These are phyloP conservation scores for Dolichoris vasculosae DNA, from an alignment of 1,140 invertebrate species.

Conservation along the genomic window DNA sequence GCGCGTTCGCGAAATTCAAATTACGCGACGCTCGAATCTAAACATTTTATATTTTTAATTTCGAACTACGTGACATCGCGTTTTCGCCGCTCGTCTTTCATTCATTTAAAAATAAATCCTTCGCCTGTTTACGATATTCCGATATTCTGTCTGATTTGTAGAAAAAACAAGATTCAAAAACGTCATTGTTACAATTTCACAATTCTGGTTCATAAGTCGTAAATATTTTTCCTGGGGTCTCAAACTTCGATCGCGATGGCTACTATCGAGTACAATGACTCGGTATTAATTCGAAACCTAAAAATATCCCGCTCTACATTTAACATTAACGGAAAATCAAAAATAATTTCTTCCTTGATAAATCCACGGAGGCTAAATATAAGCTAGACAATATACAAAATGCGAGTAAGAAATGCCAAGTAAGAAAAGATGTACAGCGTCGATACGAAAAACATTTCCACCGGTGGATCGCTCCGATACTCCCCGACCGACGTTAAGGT, in stretches of 20 bases:
- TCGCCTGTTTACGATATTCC: neutral
- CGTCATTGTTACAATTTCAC: neutral
- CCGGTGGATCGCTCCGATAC: too few species aligned
- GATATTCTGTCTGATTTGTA: neutral
- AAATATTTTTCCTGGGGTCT: neutral
- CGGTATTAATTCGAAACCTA: neutral
- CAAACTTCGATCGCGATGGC: neutral
- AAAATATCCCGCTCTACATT: conserved; percentile 1
- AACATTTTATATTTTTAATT: neutral
- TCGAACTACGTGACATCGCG: neutral
- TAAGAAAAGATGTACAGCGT: too few species aligned
- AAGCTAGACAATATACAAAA: too few species aligned
- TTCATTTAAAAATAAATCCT: neutral
- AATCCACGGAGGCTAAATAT: neutral
- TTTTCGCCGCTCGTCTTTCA: neutral
- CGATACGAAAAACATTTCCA: too few species aligned
- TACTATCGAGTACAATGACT: neutral
- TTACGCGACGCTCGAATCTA: neutral
- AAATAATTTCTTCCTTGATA: neutral
- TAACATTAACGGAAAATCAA: neutral
- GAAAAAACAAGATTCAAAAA: neutral
- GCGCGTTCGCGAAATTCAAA: neutral
- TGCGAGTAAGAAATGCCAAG: too few species aligned
- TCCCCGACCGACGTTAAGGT: too few species aligned
- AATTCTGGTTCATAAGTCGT: neutral